Percentiles rank a stretch among this genome's conserved stretches.
Conservation (phyloP, 2,888 invertebrate species). For the Agrotis puta region DNA sequence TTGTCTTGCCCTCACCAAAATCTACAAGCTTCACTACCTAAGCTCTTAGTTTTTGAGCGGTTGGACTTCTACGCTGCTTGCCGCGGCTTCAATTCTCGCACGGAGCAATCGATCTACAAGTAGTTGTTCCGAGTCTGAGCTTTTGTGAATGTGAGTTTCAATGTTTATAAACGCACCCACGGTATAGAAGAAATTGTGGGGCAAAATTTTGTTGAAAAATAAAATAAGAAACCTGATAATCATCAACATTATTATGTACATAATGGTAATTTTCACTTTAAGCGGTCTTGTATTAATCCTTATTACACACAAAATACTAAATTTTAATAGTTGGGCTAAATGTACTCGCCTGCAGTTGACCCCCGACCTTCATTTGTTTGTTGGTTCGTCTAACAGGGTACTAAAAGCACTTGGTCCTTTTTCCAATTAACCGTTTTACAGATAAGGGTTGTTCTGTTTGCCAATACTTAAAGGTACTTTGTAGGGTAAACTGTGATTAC, state of each 20-base stretch:
- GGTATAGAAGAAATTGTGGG: too few relatives aligned
- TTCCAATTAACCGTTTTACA: slow-evolving; percentile 51
- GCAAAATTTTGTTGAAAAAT: too few relatives aligned
- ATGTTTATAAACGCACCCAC: too few relatives aligned
- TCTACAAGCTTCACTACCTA: too few relatives aligned
- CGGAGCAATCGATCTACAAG: too few relatives aligned
- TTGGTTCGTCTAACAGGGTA: not conserved
- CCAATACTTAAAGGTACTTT: slow-evolving; percentile 31
- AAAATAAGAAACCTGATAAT: too few relatives aligned
- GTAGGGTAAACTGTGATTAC: slow-evolving; percentile 30
- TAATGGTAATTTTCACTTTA: not conserved
- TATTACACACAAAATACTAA: not conserved
- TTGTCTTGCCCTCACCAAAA: not conserved
- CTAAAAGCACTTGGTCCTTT: slow-evolving; percentile 7
- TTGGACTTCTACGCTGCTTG: too few relatives aligned
- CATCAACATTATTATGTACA: not conserved
- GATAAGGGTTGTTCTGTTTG: slow-evolving; percentile 42
- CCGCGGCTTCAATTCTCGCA: too few relatives aligned
- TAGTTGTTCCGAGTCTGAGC: too few relatives aligned
- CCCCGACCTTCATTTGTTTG: not conserved
- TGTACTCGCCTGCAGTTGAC: not conserved
- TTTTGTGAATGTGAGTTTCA: too few relatives aligned
- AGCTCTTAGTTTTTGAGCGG: too few relatives aligned
- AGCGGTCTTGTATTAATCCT: not conserved
- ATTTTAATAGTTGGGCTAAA: not conserved